Percentiles rank a stretch among this genome's conserved stretches.
Conservation (phyloP, 2,888 invertebrate genomes). For the Papilio gigon region DNA sequence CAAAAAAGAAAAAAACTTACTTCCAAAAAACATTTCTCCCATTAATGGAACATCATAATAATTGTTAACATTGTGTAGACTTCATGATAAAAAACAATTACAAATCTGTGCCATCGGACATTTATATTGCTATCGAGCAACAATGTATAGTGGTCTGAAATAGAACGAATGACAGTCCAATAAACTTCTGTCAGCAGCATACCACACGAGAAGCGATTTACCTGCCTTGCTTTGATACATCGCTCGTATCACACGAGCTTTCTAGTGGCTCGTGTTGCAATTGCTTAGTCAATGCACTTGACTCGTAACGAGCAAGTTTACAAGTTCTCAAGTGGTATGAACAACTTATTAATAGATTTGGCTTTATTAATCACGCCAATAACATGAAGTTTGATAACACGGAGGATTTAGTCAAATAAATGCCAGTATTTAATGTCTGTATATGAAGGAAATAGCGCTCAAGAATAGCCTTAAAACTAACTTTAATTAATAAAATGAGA, state of each 20-base stretch:
- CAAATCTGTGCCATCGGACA: background rate
- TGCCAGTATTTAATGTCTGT: no score
- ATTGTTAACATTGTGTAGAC: background rate
- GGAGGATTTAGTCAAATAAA: no score
- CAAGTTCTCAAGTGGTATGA: background rate
- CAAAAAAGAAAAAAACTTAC: no score
- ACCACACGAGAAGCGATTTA: constrained; percentile 16
- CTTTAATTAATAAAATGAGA: no score
- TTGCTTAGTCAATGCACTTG: background rate
- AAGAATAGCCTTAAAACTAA: no score
- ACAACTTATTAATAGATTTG: background rate
- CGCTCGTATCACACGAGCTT: constrained; percentile 6
- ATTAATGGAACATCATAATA: background rate
- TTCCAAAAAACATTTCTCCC: background rate
- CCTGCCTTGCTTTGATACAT: constrained; percentile 4
- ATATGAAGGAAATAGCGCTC: no score
- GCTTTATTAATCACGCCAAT: background rate
- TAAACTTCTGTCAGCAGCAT: constrained; percentile 8
- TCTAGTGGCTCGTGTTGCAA: background rate
- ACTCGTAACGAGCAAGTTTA: background rate
- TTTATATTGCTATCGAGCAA: no score
- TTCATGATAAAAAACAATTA: background rate
- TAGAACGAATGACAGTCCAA: constrained; percentile 2
- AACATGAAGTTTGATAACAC: background rate
- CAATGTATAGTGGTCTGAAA: background rate